phyloP scores from a whole-genome alignment of 2,113 vertebrate genomes.

The Oceanodroma tethys region DNA sequence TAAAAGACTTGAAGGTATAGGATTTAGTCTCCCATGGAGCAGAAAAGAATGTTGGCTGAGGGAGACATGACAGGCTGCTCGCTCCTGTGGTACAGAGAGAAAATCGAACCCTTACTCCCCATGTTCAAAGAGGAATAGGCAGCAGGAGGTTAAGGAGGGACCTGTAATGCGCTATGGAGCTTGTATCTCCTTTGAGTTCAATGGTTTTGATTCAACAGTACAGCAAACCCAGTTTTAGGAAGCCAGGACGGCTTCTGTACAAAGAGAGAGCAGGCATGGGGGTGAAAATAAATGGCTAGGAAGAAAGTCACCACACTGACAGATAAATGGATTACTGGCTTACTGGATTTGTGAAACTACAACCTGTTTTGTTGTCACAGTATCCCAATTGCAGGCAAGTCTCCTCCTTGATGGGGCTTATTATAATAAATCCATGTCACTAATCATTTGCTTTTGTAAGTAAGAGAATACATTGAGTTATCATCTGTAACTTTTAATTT shows the following conservation, averaged over 20 bases:
- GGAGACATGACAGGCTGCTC: not conserved
- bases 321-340: not conserved
- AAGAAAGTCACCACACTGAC: not conserved
- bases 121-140: fast-evolving
- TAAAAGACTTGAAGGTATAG: not conserved
- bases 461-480: not conserved
- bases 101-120: not conserved
- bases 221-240: not conserved
- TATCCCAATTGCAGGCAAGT: not conserved
- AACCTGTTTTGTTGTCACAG: not conserved
- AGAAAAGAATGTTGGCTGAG: not conserved
- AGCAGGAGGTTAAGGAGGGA: not conserved
- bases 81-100: not conserved
- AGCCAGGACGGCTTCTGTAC: not conserved
- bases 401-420: not conserved
- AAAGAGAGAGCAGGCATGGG: not conserved
- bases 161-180: not conserved
- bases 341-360: not conserved
- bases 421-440: not conserved
- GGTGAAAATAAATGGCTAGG: not conserved
- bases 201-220: not conserved
- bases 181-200: not conserved
- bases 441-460: not conserved
- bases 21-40: not conserved
- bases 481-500: not conserved